Evolutionary conservation across 2,888 invertebrate species (phyloP).

Genomic region (Tenodera sinensis): DNA sequence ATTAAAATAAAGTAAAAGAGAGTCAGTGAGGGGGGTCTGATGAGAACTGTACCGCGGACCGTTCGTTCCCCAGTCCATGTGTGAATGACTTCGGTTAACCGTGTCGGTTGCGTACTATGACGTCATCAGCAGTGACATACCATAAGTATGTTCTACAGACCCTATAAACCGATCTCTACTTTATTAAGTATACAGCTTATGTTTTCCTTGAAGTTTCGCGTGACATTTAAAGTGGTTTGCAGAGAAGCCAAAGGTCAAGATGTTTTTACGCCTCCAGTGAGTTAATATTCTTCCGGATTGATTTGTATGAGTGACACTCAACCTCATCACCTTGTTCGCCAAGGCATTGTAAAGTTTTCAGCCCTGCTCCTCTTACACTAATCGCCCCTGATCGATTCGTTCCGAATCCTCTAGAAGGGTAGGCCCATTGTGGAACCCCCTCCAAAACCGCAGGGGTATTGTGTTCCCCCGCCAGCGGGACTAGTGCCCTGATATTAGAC

Average conservation of each 20-base stretch:
- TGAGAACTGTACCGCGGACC: too few species aligned
- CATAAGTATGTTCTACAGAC: too few species aligned
- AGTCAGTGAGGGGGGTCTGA: too few species aligned
- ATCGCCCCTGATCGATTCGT: conserved; percentile 26
- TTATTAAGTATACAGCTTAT: too few species aligned
- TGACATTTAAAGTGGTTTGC: not conserved
- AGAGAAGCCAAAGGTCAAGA: not conserved
- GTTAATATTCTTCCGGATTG: not conserved
- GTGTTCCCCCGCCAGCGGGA: not conserved
- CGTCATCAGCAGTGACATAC: too few species aligned
- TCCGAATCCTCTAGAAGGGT: not conserved
- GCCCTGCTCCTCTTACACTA: conserved; percentile 16
- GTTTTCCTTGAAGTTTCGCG: too few species aligned
- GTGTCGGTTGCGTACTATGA: too few species aligned
- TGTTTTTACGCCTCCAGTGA: not conserved
- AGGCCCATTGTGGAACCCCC: not conserved
- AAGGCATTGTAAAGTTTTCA: conserved; percentile 7
- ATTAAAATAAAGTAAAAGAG: too few species aligned
- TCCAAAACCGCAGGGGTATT: not conserved
- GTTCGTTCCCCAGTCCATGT: too few species aligned
- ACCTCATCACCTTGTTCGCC: not conserved
- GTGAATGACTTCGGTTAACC: too few species aligned
- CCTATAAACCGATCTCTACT: too few species aligned
- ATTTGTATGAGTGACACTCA: not conserved
- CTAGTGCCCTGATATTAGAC: not conserved